A percentile compares a stretch with the other conserved stretches of the same genome.
Evolutionary conservation across 2,113 vertebrate genomes (phyloP).

Genomic region (Lutjanus erythropterus): DNA sequence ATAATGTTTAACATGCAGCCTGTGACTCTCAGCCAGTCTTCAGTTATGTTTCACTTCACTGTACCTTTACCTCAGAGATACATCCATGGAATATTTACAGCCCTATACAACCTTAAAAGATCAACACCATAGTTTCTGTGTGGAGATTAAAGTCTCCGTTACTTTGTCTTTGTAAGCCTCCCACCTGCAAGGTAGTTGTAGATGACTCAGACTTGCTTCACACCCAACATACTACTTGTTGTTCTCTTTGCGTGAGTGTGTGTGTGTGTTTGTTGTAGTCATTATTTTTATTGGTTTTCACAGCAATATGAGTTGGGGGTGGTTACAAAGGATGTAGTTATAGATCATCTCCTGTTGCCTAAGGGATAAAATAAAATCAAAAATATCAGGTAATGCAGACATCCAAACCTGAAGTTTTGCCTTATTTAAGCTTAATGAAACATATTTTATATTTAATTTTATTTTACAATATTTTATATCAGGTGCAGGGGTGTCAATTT

Average conservation of each 20-base stretch:
- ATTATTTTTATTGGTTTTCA: not conserved
- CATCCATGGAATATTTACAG: not conserved
- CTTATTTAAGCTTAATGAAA: not conserved
- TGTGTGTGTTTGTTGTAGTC: not conserved
- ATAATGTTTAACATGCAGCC: slow-evolving; percentile 25
- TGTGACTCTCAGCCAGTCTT: slow-evolving; percentile 3
- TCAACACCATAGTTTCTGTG: not conserved
- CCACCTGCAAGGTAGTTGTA: not conserved
- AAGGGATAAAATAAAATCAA: not conserved
- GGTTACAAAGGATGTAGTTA: not conserved
- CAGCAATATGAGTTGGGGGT: not conserved
- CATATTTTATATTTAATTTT: too few species aligned
- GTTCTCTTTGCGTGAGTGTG: not conserved
- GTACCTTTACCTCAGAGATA: not conserved
- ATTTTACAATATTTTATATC: too few species aligned
- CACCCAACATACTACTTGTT: slow-evolving; percentile 23
- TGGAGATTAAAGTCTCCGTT: not conserved
- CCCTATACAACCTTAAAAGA: not conserved
- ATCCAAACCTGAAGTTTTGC: not conserved
- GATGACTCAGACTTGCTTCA: slow-evolving; percentile 18
- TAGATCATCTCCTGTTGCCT: not conserved
- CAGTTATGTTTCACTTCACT: slow-evolving; percentile 11
- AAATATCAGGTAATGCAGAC: not conserved
- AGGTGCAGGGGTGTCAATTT: too few species aligned
- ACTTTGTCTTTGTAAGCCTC: slow-evolving; percentile 23